phyloP scores from a whole-genome alignment of 23 tunicate species.

The Trididemnum miniatum region DNA sequence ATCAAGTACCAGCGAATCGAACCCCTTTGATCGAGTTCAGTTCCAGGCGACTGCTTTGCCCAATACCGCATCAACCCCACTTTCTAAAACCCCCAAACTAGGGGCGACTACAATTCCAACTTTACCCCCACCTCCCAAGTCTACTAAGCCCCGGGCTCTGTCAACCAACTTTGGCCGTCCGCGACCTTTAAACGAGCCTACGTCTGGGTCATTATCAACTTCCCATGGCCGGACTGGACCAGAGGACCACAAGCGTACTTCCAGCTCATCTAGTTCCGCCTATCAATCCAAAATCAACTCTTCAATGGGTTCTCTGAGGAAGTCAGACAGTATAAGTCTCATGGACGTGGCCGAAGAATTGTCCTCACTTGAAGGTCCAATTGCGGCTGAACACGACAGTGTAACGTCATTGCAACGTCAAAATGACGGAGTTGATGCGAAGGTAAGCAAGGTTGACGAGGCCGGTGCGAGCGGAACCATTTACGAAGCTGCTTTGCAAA shows the following conservation, averaged over 20 bases:
- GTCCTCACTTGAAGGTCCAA: not conserved
- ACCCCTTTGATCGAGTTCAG: constrained; percentile 53
- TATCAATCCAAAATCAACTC: not conserved
- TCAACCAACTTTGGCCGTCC: constrained; percentile 29
- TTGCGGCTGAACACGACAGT: not conserved
- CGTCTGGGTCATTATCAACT: not conserved
- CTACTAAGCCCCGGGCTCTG: constrained; percentile 14
- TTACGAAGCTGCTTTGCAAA: constrained; percentile 42
- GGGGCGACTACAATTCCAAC: constrained; percentile 35
- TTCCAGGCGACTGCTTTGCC: constrained; percentile 36
- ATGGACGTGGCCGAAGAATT: not conserved
- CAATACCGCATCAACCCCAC: not conserved
- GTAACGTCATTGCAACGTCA: not conserved
- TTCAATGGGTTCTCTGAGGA: not conserved
- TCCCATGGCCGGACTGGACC: not conserved
- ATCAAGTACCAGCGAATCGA: constrained; percentile 43
- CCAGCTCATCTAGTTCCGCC: not conserved
- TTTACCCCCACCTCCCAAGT: constrained; percentile 57
- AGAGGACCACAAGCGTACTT: not conserved
- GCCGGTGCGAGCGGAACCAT: constrained; percentile 39
- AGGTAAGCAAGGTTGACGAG: constrained; percentile 2
- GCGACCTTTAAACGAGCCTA: not conserved
- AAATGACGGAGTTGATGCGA: not conserved
- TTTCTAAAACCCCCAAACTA: not conserved
- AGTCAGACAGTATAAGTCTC: constrained; percentile 7